A percentile compares a stretch with the other conserved stretches of the same genome.
These are phyloP conservation scores for Seriola aureovittata DNA, from an alignment of 2,113 vertebrate genomes.

Conservation along the genomic window DNA sequence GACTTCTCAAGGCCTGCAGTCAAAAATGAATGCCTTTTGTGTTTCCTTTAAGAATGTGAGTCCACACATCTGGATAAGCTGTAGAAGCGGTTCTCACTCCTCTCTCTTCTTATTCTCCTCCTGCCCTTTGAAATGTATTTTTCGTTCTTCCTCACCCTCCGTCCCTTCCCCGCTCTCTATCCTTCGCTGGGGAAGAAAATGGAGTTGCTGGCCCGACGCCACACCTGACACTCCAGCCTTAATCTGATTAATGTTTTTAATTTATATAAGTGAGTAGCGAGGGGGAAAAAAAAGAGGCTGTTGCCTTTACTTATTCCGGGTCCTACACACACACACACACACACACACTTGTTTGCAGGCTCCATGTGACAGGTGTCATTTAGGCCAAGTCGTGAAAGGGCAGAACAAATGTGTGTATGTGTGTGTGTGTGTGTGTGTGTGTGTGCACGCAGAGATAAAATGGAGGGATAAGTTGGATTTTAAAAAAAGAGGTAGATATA, in stretches of 20 bases:
- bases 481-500: neutral
- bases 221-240: conserved; percentile 80
- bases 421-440: conserved; percentile 1
- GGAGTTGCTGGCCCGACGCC: conserved; percentile 80
- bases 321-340: conserved; percentile 17
- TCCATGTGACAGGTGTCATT: conserved; percentile 32
- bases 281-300: conserved; percentile 52
- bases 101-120: conserved; percentile 2
- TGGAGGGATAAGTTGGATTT: neutral
- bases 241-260: conserved; percentile 90
- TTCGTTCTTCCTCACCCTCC: neutral
- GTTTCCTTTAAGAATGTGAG: neutral
- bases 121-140: conserved; percentile 51
- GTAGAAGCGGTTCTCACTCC: neutral
- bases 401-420: neutral
- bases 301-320: conserved; percentile 46
- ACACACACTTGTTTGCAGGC: conserved; percentile 36
- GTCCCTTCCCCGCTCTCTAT: conserved; percentile 17
- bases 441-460: neutral
- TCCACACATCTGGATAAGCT: neutral
- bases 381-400: conserved; percentile 39
- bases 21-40: neutral
- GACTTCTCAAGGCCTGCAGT: no score
- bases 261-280: conserved; percentile 86
- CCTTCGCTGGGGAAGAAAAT: conserved; percentile 62